These are phyloP conservation scores for Taenaris catops DNA, from an alignment of 2,888 invertebrate genomes.

Conservation along the genomic window DNA sequence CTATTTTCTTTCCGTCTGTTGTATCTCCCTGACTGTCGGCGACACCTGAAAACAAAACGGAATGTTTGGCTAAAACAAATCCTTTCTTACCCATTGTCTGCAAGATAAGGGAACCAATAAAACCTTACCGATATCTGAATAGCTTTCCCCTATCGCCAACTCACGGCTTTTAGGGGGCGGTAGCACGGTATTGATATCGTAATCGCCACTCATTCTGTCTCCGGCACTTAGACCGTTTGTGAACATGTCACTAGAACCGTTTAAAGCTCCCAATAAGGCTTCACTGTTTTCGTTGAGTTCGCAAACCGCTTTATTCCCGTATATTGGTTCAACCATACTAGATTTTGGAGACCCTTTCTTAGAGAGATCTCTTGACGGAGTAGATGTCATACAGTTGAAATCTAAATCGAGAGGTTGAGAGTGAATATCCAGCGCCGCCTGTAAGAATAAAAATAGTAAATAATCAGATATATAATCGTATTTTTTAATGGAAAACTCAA, in stretches of 20 bases:
- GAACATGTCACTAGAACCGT: slow-evolving; percentile 65
- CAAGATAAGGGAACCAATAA: slow-evolving; percentile 10
- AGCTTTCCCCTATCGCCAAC: slow-evolving; percentile 75
- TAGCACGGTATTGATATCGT: slow-evolving; percentile 68
- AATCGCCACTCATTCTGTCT: slow-evolving; percentile 69
- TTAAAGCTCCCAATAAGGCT: slow-evolving; percentile 53
- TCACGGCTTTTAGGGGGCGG: slow-evolving; percentile 73
- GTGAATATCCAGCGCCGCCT: slow-evolving; percentile 65
- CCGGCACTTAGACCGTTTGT: slow-evolving; percentile 55
- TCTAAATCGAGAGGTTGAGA: slow-evolving; percentile 69
- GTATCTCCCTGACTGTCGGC: slow-evolving; percentile 83
- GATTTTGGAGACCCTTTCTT: slow-evolving; percentile 70
- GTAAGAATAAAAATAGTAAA: slow-evolving; percentile 27
- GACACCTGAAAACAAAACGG: slow-evolving; percentile 46
- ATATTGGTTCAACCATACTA: slow-evolving; percentile 62
- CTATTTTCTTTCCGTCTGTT: slow-evolving; percentile 92
- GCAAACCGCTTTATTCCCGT: slow-evolving; percentile 68
- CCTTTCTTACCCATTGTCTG: slow-evolving; percentile 5
- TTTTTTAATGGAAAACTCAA: too few relatives aligned
- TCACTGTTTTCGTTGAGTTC: slow-evolving; percentile 65
- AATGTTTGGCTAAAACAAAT: slow-evolving; percentile 2
- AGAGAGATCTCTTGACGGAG: slow-evolving; percentile 63
- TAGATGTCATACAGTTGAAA: slow-evolving; percentile 70
- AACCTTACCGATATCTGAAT: slow-evolving; percentile 70
- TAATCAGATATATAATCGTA: too few relatives aligned